Base-by-base conservation (phyloP, 2,797 vertebrate genomes). In the Gobio occitaniae region DNA sequence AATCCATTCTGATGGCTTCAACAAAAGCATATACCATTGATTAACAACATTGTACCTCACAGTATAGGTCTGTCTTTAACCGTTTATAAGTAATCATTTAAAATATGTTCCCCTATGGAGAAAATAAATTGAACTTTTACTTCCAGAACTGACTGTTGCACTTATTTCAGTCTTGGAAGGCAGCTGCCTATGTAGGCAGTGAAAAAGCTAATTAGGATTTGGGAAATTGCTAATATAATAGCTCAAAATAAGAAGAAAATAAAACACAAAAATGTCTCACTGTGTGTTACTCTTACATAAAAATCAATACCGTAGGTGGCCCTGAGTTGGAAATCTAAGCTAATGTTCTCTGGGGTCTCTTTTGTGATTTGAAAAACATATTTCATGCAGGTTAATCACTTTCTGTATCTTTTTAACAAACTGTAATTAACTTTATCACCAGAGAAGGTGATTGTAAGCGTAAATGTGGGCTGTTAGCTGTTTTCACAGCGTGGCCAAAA, bases 371-470 rank as follows among this genome's bases (percentile, higher is more conserved):
- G 10, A 59, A 77, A 61, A 47, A 41, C 32, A 50, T 44, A 29
- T 44, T 65, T 3, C 68, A 79, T 36, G 25, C 65, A 21, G 32
- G 69, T 56, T 11, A 44, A 38, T 41, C 0, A 21, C 41, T 63
- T 54, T 52, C 11, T 5, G 19, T 32, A n/a, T 6, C 13, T n/a
- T 69, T 75, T 80, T 44, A 59, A 81, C 38, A 74, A 82, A 68
- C 50, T 70, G 1, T 86, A 72, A 90, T 88, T 84, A 78, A 86
- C 78, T 78, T 83, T 76, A 83, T 77, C 52, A 32, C 13, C 15
- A 25, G 8, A 50, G 6, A 70, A 71, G 44, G 47, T 69, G 66
- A n/a, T 72, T 41, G 19, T 71, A 70, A 61, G 63, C 17, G 10
- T 84, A 78, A 80, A 41, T n/a, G 48, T 25, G 56, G 85, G 71